Conservation (phyloP, 2,888 invertebrate species). For the Scaptomyza reducta region DNA sequence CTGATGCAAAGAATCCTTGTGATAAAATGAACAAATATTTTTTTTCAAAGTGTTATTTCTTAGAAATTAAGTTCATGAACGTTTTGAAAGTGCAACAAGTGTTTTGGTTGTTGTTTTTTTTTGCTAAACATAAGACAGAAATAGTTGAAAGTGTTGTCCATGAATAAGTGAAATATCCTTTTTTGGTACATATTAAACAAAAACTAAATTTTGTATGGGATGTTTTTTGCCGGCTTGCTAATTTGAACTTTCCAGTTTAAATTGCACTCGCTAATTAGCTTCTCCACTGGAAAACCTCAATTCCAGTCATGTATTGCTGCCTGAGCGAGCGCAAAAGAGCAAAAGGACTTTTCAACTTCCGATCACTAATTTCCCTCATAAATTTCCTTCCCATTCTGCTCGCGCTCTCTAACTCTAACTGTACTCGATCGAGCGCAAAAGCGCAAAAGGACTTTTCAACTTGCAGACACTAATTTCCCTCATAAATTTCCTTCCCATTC, state of each 20-base stretch:
- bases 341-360: too few relatives aligned
- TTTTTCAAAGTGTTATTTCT: slow-evolving; percentile 17
- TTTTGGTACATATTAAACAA: neutral
- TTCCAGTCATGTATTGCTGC: neutral
- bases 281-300: neutral
- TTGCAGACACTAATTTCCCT: too few relatives aligned
- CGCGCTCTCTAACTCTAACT: too few relatives aligned
- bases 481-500: neutral
- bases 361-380: too few relatives aligned
- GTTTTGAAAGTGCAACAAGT: slow-evolving; percentile 5
- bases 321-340: neutral
- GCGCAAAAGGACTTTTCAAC: too few relatives aligned
- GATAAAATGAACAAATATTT: neutral
- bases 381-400: too few relatives aligned
- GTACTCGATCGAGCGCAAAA: too few relatives aligned
- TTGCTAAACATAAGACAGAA: neutral
- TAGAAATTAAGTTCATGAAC: neutral
- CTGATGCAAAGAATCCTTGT: neutral
- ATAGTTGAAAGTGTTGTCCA: neutral
- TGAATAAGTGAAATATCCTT: neutral
- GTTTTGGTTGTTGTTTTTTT: slow-evolving; percentile 1
- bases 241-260: slow-evolving; percentile 13
- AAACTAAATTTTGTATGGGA: neutral
- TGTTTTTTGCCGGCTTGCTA: slow-evolving; percentile 29
- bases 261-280: slow-evolving; percentile 7